Evolutionary conservation across 2,113 vertebrate genomes (phyloP).

Genomic region (Dasyornis broadbenti): DNA sequence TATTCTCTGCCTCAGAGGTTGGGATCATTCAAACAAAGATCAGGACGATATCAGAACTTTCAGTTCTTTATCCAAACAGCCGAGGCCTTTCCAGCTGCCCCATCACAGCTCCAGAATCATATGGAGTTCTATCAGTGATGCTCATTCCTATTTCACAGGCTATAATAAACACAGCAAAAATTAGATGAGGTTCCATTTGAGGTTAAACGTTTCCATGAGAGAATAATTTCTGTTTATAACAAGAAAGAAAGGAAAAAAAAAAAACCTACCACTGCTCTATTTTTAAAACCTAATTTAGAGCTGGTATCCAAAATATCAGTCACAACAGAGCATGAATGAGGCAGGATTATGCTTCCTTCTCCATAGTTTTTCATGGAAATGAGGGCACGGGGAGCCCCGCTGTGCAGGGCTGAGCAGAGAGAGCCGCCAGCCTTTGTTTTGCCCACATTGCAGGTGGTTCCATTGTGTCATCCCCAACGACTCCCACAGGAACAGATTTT

Average conservation of each 20-base stretch:
- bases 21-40: not conserved
- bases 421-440: not conserved
- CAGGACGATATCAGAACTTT: not conserved
- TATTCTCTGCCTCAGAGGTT: not conserved
- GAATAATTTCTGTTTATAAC: constrained; percentile 62
- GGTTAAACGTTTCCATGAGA: constrained; percentile 63
- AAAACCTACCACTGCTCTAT: not conserved
- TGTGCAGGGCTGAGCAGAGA: not conserved
- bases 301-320: constrained; percentile 28
- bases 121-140: not conserved
- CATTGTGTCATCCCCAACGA: not conserved
- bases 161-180: constrained; percentile 60
- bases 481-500: not conserved
- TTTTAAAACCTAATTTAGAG: constrained; percentile 49
- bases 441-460: not conserved
- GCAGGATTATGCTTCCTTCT: not conserved
- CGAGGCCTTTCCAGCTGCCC: not conserved
- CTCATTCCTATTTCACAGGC: constrained; percentile 42
- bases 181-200: constrained; percentile 48
- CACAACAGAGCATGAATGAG: constrained; percentile 4
- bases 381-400: not conserved
- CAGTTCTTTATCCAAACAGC: not conserved
- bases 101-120: not conserved
- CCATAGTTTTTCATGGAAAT: not conserved
- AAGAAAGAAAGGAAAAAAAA: not conserved